Percentiles rank a stretch among this genome's conserved stretches.
Conservation (phyloP, 2,113 vertebrate species). For the Raja brachyura region DNA sequence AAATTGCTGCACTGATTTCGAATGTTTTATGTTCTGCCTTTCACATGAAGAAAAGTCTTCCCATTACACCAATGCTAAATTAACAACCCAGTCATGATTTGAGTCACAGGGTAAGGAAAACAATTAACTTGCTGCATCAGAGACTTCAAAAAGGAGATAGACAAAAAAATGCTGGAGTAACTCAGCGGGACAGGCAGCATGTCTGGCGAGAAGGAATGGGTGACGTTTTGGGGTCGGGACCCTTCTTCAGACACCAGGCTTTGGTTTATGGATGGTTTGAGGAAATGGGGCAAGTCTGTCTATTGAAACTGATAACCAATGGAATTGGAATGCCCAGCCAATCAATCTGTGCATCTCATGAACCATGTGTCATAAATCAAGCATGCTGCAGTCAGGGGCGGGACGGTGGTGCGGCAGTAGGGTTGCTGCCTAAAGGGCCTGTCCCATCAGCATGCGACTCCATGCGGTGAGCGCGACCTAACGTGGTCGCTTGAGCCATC, state of each 20-base stretch:
- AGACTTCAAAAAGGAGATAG: background rate
- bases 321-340: background rate
- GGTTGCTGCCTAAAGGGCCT: no score
- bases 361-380: background rate
- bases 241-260: no score
- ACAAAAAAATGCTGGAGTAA: no score
- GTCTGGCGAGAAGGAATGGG: no score
- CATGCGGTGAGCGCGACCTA: no score
- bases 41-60: background rate
- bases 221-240: no score
- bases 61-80: background rate
- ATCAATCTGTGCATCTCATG: conserved; percentile 9
- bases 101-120: background rate
- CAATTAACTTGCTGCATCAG: background rate
- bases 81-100: background rate
- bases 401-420: no score
- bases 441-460: no score
- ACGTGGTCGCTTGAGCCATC: no score
- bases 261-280: background rate
- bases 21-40: conserved; percentile 8
- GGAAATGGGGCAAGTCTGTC: background rate
- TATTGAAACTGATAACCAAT: conserved; percentile 26
- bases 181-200: no score
- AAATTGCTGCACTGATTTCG: background rate
- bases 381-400: background rate